Base-by-base conservation (phyloP, 2,113 vertebrate species). In the Rhynchopsitta pachyrhyncha region DNA sequence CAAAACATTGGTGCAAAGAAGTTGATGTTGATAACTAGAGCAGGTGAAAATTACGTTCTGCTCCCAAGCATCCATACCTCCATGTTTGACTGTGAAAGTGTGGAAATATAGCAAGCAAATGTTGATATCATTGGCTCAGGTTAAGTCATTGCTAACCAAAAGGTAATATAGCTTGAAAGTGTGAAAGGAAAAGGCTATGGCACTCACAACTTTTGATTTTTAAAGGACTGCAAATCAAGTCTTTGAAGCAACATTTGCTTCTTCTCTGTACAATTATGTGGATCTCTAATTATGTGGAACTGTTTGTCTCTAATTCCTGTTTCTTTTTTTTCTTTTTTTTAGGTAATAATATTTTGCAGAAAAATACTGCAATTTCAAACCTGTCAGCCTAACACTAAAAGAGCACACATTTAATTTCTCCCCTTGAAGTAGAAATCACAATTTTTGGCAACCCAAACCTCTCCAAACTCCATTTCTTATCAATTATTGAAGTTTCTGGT, bases 41-140 rank as follows among this genome's bases (percentile, higher is more conserved):
- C 6, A 55, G 12, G 8, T n/a, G 10, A 17, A 52, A 67, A 39
- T 5, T 2, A n/a, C 13, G 11, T 4, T 4, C 17, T 13, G 2
- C 4, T 49, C 22, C 17, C 20, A 47, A 14, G 4, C 9, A 46
- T 20, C 17, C 47, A 17, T 23, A 70, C 2, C 2, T 52, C 25
- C n/a, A 4, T 27, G 23, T 7, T 68, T 73, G 24, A 67, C 20
- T 67, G n/a, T 29, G 5, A 10, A 20, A 4, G 13, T 29, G 8
- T 42, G 27, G 44, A 75, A 82, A 33, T 17, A 66, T 2, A 50
- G 3, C 10, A 71, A 77, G 19, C 6, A 63, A 47, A 75, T 31
- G 2, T 3, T 16, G 13, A 1, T 19, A 27, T 31, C 17, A 18
- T 31, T 68, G 23, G 4, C 14, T 77, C 27, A 76, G 42, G 20